Base-by-base conservation (phyloP, 2,888 invertebrate genomes). In the Lottia gigantea region DNA sequence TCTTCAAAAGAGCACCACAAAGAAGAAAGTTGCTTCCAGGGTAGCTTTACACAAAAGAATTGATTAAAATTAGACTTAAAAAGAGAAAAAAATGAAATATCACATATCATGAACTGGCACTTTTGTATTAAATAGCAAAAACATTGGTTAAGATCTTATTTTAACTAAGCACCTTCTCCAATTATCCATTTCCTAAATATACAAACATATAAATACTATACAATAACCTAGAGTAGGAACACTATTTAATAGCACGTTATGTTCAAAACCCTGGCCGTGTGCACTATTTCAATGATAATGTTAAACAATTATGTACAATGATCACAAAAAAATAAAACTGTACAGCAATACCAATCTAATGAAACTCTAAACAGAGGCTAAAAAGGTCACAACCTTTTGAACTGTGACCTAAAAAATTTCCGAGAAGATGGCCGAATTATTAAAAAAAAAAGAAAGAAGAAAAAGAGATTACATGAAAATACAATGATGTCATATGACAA, bases 81-180 rank as follows among this genome's bases (percentile, higher is more conserved):
- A 55, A 19, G 19, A 55, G 19, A 55, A 55, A 19, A 55, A 55
- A 55, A 23, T 55, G 19, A 55, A 55, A 55, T 55, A 55, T 55
- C 55, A 55, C 55, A 55, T 40, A 55, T 55, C 55, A 23, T 23
- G 55, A 55, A 55, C 55, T 55, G 55, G 55, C 55, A 55, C 55
- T 55, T 55, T 55, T 55, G 55, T 55, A 55, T 55, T 55, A 55
- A 55, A 23, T 55, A 55, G 23, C 19, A 23, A 55, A 23, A 55
- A 23, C 55, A 55, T 40, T 40, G 40, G 40, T 40, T 11, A 40
- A 40, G 40, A 40, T 40, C 40, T 40, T 40, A 40, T 40, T 40
- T 40, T 40, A 40, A 40, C 40, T 40, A 40, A 40, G 40, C 40
- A 40, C 40, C 40, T 40, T 40, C 40, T 40, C 40, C 40, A 40